Percentiles rank a stretch among this genome's conserved stretches.
These are phyloP conservation scores for Spodoptera litura DNA, from an alignment of 1,140 invertebrate genomes.

Conservation along the genomic window DNA sequence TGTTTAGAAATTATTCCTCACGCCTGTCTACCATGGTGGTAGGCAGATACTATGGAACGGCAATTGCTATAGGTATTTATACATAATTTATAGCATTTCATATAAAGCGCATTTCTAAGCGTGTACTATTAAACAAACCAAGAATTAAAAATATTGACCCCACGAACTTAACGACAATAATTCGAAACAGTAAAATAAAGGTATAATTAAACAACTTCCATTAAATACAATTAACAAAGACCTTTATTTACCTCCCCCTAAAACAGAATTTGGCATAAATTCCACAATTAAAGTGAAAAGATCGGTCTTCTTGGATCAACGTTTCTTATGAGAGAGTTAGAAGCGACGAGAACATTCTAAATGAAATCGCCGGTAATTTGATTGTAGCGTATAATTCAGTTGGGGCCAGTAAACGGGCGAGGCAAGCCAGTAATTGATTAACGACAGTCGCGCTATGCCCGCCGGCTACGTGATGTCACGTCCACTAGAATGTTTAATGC, in stretches of 20 bases:
- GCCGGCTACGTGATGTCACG: background rate
- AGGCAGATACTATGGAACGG: too few species aligned
- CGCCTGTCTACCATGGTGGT: too few species aligned
- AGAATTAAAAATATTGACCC: too few species aligned
- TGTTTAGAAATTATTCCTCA: too few species aligned
- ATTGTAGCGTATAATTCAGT: conserved; percentile 62
- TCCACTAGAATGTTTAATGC: background rate
- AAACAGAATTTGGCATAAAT: conserved; percentile 29
- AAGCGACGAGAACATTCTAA: conserved; percentile 39
- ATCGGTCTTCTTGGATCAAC: conserved; percentile 9
- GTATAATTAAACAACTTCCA: background rate
- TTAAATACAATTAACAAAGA: conserved; percentile 6
- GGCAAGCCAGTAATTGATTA: conserved; percentile 18
- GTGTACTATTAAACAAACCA: background rate
- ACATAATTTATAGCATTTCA: too few species aligned
- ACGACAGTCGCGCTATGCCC: background rate
- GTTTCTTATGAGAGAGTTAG: conserved; percentile 10
- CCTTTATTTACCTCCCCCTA: background rate
- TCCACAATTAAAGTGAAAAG: conserved; percentile 29
- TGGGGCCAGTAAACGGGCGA: conserved; percentile 46
- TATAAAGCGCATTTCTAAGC: too few species aligned
- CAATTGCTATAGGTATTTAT: too few species aligned
- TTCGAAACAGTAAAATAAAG: background rate
- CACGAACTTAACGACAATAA: too few species aligned
- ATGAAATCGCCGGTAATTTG: conserved; percentile 60